phyloP scores from a whole-genome alignment of 2,888 invertebrate genomes.

The Pseudococcus longispinus region DNA sequence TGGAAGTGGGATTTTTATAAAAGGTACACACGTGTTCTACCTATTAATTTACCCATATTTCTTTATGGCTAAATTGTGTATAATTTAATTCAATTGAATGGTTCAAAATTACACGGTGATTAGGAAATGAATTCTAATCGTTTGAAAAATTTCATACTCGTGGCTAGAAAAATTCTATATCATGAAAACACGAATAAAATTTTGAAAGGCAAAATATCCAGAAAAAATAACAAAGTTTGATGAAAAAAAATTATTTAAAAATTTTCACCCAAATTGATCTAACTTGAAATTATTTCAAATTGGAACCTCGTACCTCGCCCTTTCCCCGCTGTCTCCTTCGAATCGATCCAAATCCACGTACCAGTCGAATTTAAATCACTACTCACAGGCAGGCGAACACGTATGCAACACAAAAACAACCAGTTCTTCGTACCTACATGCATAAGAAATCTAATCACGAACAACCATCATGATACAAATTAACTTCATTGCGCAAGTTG shows the following conservation, averaged over 20 bases:
- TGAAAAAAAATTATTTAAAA: too few relatives aligned
- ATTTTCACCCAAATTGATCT: too few relatives aligned
- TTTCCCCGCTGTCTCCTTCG: too few relatives aligned
- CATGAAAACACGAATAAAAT: background rate
- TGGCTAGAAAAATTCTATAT: background rate
- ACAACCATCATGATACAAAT: slow-evolving; percentile 2
- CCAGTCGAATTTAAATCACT: background rate
- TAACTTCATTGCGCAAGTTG: background rate
- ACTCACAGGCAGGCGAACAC: background rate
- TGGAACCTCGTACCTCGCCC: too few relatives aligned
- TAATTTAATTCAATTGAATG: background rate
- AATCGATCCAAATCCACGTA: background rate
- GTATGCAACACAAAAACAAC: background rate
- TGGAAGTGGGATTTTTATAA: background rate
- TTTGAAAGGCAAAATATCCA: background rate
- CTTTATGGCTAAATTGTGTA: background rate
- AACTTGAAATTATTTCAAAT: too few relatives aligned
- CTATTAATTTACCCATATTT: background rate
- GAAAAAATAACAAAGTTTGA: too few relatives aligned
- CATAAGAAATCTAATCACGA: background rate
- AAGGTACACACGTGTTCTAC: background rate
- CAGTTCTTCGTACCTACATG: background rate
- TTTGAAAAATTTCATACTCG: background rate
- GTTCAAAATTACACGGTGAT: background rate
- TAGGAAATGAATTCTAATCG: background rate